A percentile compares a stretch with the other conserved stretches of the same genome.
phyloP scores from a whole-genome alignment of 2,888 invertebrate species.

The Hydriomena furcata region DNA sequence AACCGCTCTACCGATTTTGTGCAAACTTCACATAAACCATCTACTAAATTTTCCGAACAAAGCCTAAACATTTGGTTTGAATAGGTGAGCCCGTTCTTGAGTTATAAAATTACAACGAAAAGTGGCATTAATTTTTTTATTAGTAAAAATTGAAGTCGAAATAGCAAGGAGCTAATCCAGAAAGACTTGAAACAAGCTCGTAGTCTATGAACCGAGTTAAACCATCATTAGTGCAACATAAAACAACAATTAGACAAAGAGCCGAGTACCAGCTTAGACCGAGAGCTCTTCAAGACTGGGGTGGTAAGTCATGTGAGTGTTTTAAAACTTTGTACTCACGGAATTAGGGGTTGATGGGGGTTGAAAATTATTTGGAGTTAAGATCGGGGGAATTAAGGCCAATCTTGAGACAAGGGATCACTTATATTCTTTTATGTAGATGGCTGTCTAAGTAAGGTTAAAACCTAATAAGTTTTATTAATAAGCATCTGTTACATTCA shows the following conservation, averaged over 20 bases:
- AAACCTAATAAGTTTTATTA: too few relatives aligned
- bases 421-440: not conserved
- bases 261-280: constrained; percentile 42
- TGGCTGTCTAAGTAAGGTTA: too few relatives aligned
- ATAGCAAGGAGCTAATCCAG: constrained; percentile 4
- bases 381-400: constrained; percentile 31
- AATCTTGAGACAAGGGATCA: constrained; percentile 10
- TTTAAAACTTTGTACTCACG: constrained; percentile 86
- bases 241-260: constrained; percentile 28
- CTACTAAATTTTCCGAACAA: too few relatives aligned
- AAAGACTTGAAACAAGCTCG: not conserved
- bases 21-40: too few relatives aligned
- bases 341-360: constrained; percentile 23
- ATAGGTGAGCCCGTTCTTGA: too few relatives aligned
- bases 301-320: constrained; percentile 60
- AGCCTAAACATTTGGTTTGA: too few relatives aligned
- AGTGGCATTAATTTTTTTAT: too few relatives aligned
- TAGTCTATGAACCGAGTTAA: constrained; percentile 15
- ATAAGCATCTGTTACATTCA: too few relatives aligned
- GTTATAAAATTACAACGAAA: too few relatives aligned
- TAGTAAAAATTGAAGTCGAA: not conserved
- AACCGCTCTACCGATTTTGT: too few relatives aligned
- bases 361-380: constrained; percentile 20
- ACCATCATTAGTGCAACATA: constrained; percentile 24
- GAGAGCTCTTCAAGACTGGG: constrained; percentile 39